Percentiles rank a stretch among this genome's conserved stretches.
Evolutionary conservation across 2,113 vertebrate genomes (phyloP).

Genomic region (Sphyrna mokarran): DNA sequence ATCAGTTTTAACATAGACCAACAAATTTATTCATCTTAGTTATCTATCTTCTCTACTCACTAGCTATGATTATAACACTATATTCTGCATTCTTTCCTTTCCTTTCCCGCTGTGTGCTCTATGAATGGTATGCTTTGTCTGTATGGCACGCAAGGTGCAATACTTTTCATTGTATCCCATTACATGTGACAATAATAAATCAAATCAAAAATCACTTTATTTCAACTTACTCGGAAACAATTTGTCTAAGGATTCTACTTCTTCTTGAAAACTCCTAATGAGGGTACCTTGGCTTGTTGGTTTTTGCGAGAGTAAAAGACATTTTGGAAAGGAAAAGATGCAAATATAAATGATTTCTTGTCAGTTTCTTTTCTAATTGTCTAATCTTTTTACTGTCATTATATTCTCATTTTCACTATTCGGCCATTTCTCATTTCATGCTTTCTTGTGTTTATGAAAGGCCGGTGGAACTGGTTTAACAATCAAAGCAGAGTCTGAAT

Average conservation of each 20-base stretch:
- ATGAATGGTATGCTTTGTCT: no score
- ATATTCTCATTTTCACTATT: neutral
- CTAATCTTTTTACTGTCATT: neutral
- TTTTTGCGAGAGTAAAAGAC: conserved; percentile 99
- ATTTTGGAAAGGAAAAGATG: conserved; percentile 61
- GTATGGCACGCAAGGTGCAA: no score
- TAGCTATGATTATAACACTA: no score
- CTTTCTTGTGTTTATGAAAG: neutral
- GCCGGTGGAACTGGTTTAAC: neutral
- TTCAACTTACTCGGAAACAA: conserved; percentile 88
- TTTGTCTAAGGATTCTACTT: conserved; percentile 95
- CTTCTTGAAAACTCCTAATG: conserved; percentile 98
- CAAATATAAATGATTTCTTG: neutral
- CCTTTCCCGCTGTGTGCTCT: no score
- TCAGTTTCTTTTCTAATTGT: neutral
- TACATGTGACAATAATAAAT: no score
- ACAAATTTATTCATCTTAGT: neutral
- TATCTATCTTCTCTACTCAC: no score
- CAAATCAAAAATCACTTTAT: no score
- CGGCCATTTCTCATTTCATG: neutral
- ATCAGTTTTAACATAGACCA: neutral
- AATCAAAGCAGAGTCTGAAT: neutral
- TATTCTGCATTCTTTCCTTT: no score
- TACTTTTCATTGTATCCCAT: no score
- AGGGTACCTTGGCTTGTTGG: conserved; percentile 96